phyloP scores from a whole-genome alignment of 2,797 vertebrate genomes.

The Cichlasoma orientale region DNA sequence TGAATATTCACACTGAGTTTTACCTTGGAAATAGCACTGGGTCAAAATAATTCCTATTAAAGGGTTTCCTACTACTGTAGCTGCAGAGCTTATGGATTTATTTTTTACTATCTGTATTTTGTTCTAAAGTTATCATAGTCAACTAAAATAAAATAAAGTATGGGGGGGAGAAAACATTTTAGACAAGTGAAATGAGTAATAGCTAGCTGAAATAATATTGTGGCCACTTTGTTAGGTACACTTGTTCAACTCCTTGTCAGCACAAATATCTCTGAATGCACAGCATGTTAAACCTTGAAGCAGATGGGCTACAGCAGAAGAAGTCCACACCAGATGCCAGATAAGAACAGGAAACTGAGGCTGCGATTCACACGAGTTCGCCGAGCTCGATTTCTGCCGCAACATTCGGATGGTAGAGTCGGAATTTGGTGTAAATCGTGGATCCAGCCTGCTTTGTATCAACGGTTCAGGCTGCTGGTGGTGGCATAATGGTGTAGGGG shows the following conservation, averaged over 20 bases:
- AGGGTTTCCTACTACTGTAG: neutral
- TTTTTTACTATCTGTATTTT: neutral
- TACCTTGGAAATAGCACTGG: neutral
- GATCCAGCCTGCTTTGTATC: too few species aligned
- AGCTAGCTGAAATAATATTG: too few species aligned
- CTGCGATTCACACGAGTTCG: neutral
- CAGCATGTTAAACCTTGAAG: neutral
- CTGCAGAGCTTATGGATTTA: neutral
- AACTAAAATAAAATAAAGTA: too few species aligned
- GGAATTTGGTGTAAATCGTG: too few species aligned
- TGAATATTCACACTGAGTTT: neutral
- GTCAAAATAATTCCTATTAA: too few species aligned
- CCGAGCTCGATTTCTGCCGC: neutral
- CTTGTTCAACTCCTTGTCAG: neutral
- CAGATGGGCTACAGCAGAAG: neutral
- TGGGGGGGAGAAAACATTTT: too few species aligned
- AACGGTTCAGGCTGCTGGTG: too few species aligned
- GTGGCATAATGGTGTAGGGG: too few species aligned
- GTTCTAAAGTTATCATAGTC: neutral
- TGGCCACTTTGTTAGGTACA: neutral
- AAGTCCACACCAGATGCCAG: too few species aligned
- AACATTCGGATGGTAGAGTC: too few species aligned
- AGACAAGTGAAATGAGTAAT: too few species aligned
- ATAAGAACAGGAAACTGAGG: neutral
- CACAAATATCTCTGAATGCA: neutral